Percentiles rank a stretch among this genome's conserved stretches.
Conservation (phyloP, 2,113 vertebrate genomes). For the Micronisus gabar region DNA sequence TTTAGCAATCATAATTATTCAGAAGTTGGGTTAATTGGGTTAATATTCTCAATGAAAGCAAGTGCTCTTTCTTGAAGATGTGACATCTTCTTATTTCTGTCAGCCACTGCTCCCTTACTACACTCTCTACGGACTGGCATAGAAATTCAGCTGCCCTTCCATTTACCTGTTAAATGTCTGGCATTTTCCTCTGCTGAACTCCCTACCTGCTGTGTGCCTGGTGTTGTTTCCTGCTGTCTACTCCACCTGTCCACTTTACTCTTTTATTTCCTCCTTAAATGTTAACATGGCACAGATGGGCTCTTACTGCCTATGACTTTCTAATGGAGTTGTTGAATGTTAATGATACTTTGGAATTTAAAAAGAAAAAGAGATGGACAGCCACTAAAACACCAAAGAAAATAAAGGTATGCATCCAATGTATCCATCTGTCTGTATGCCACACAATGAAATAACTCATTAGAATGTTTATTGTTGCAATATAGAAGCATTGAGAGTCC, state of each 20-base stretch:
- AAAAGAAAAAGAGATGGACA: background rate
- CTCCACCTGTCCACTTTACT: constrained; percentile 59
- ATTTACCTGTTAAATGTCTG: constrained; percentile 58
- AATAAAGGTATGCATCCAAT: background rate
- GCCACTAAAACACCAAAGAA: background rate
- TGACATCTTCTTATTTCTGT: constrained; percentile 1
- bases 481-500: background rate
- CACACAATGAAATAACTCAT: background rate
- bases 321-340: constrained; percentile 57
- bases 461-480: background rate
- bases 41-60: constrained; percentile 22
- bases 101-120: background rate
- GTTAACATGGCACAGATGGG: constrained; percentile 57
- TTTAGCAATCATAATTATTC: background rate
- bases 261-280: constrained; percentile 63
- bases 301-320: constrained; percentile 54
- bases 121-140: background rate
- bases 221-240: constrained; percentile 48
- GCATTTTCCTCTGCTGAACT: constrained; percentile 54
- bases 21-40: constrained; percentile 26
- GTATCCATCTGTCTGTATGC: background rate
- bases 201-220: constrained; percentile 37
- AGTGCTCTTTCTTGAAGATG: background rate
- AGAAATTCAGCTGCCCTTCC: constrained; percentile 44
- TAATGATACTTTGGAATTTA: constrained; percentile 40